Conservation (phyloP, 2,797 vertebrate genomes). For the Acanthurus lineatus region DNA sequence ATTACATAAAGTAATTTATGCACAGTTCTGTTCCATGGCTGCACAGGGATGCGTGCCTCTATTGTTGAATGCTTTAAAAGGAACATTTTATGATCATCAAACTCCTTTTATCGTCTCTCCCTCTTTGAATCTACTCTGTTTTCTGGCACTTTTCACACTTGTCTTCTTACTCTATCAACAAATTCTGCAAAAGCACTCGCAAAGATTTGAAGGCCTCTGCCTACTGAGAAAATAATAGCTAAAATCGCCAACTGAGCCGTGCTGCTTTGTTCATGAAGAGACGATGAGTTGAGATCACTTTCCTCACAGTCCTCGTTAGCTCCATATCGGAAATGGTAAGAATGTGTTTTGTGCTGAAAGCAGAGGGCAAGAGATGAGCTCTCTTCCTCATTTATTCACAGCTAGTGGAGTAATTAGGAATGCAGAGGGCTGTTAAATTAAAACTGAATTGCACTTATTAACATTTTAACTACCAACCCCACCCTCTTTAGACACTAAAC, state of each 20-base stretch:
- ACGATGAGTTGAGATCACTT: constrained; percentile 71
- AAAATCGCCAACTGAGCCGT: constrained; percentile 61
- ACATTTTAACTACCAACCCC: constrained; percentile 91
- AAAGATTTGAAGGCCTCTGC: constrained; percentile 61
- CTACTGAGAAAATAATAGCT: constrained; percentile 78
- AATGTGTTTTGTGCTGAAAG: constrained; percentile 78
- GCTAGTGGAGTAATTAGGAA: constrained; percentile 90
- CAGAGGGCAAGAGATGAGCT: constrained; percentile 83
- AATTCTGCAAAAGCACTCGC: constrained; percentile 44
- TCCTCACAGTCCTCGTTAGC: constrained; percentile 72
- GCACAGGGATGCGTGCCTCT: constrained; percentile 86
- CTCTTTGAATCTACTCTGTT: constrained; percentile 43
- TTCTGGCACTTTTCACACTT: constrained; percentile 56
- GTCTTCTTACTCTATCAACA: constrained; percentile 54
- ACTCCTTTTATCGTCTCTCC: constrained; percentile 45
- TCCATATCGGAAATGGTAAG: constrained; percentile 74
- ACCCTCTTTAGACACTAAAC: constrained; percentile 88
- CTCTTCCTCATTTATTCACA: constrained; percentile 89
- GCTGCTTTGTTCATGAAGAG: constrained; percentile 74
- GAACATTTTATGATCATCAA: constrained; percentile 54
- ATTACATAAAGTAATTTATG: constrained; percentile 99
- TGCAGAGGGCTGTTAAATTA: constrained; percentile 91
- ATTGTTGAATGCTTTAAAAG: constrained; percentile 82
- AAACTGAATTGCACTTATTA: constrained; percentile 91
- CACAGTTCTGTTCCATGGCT: constrained; percentile 94